A percentile compares a stretch with the other conserved stretches of the same genome.
phyloP scores from a whole-genome alignment of 1,140 invertebrate genomes.

The Saxidomus purpurata region DNA sequence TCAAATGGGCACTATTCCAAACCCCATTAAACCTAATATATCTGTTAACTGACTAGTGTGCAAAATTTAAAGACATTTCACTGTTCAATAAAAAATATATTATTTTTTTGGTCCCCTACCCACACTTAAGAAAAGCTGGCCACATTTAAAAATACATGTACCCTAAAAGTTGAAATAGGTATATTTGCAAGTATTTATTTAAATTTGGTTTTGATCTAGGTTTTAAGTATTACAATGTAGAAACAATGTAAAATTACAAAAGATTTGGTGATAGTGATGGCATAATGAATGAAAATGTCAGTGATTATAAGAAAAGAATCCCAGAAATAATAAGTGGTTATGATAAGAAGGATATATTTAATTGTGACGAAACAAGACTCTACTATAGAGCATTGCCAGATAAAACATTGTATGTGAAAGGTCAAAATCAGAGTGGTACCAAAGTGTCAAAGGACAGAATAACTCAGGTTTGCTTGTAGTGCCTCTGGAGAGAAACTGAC shows the following conservation, averaged over 20 bases:
- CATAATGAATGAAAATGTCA: background rate
- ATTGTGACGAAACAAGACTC: constrained; percentile 72
- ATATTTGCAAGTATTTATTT: too few species aligned
- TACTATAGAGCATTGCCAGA: constrained; percentile 67
- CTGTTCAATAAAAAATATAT: too few species aligned
- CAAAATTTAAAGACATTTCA: too few species aligned
- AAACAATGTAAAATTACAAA: constrained; percentile 74
- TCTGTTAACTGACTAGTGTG: too few species aligned
- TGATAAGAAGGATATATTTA: constrained; percentile 62
- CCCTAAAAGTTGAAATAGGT: too few species aligned
- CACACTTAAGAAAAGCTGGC: too few species aligned
- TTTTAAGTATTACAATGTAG: too few species aligned
- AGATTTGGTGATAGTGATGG: constrained; percentile 61
- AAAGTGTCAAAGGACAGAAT: constrained; percentile 66
- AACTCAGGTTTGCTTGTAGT: constrained; percentile 43
- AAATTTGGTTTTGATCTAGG: too few species aligned
- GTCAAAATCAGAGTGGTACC: background rate
- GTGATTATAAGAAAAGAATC: background rate
- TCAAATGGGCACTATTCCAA: too few species aligned
- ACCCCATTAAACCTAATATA: too few species aligned
- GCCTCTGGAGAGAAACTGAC: constrained; percentile 65
- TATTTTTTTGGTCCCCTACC: too few species aligned
- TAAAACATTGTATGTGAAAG: constrained; percentile 60
- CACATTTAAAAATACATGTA: too few species aligned
- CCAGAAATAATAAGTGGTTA: background rate